Base-by-base conservation (phyloP, 1,140 invertebrate species). In the Samia ricini region DNA sequence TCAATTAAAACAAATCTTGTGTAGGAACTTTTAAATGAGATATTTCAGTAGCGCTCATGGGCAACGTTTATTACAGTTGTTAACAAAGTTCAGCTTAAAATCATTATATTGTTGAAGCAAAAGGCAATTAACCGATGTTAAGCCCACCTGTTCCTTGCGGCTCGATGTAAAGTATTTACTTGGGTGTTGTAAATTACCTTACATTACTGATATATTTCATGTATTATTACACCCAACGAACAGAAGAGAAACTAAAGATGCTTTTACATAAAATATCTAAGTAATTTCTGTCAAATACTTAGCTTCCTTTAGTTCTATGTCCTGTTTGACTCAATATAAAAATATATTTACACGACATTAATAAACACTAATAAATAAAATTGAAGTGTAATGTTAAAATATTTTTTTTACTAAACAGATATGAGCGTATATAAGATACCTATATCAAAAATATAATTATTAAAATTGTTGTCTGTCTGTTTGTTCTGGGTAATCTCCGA, bases 41-140 rank as follows among this genome's bases (percentile, higher is more conserved):
- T 36, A 42, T 20, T 57, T 57, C 19, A 57, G n/a, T 36, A 42
- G 33, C 56, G 56, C 56, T 57, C 56, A 57, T 29, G 24, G 42
- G 52, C 33, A 21, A 54, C 26, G 51, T 63, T 59, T 57, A 67
- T 67, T 64, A 61, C 61, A 54, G 58, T 64, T 64, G 63, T 64
- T 62, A 52, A 22, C 63, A 51, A 69, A 69, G 55, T 69, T 62
- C 2, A 55, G 60, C 56, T 64, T 62, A 62, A 69, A 69, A 64
- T 69, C 62, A 69, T 69, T 59, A 69, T 69, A 55, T 69, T 69
- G 67, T 64, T 62, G 60, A 62, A 69, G 62, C 67, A 69, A 64
- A 62, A 52, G 60, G 60, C 63, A 69, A 64, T 64, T 69, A 69
- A 60, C 63, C 56, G 56, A 56, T 62, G 64, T 69, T 64, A 69